A percentile compares a stretch with the other conserved stretches of the same genome.
These are phyloP conservation scores for Manis javanica DNA, from an alignment of 2,797 vertebrate genomes.

Conservation along the genomic window DNA sequence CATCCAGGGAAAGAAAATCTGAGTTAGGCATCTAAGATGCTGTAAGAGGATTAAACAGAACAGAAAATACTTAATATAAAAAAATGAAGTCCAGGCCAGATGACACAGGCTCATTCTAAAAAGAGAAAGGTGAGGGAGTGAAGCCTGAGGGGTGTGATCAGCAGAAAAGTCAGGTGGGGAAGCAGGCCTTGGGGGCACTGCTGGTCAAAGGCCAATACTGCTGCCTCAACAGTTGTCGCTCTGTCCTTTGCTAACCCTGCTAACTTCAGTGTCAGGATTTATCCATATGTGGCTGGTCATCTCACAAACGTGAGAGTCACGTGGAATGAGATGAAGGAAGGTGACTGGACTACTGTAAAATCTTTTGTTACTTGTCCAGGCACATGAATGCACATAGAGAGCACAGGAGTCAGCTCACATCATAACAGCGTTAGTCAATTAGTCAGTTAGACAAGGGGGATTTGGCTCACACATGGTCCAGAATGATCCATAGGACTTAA, in stretches of 20 bases:
- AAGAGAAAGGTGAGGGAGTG: neutral
- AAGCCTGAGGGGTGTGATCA: neutral
- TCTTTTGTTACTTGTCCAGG: neutral
- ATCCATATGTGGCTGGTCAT: neutral
- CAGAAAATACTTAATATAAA: neutral
- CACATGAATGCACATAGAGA: neutral
- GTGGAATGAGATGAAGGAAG: neutral
- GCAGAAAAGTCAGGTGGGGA: neutral
- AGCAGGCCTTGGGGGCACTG: rapidly evolving
- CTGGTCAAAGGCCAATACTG: neutral
- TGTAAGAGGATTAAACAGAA: neutral
- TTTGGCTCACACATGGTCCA: neutral
- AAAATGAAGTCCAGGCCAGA: neutral
- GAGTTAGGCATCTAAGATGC: neutral
- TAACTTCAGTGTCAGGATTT: neutral
- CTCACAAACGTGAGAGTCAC: neutral
- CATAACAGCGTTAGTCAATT: neutral
- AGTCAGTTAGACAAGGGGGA: neutral
- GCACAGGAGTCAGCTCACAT: neutral
- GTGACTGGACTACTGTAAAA: neutral
- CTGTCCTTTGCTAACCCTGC: neutral
- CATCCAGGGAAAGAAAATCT: neutral
- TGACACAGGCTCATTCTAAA: neutral
- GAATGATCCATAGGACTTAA: neutral
- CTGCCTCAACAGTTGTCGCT: neutral